Evolutionary conservation across 2,888 invertebrate species (phyloP), one percentile per base, ranked within the genome.

Genomic region (Pseudolycoriella hygida): DNA sequence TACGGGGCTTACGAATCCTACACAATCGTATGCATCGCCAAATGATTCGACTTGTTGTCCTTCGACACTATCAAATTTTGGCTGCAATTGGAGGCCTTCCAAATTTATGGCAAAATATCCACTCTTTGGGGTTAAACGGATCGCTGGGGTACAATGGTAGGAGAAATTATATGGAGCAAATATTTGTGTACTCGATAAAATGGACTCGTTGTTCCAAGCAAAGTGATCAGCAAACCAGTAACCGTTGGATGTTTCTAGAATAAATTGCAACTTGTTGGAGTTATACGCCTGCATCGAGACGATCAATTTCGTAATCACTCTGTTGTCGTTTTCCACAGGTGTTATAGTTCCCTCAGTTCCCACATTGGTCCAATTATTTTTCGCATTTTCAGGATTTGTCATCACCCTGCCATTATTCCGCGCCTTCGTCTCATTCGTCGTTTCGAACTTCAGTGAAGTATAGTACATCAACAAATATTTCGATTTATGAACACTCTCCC

Each of bases 1-100:
- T 2, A 86, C 84, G n/a, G 80, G 76, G 0, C 86, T 78, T 62
- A 94, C 94, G 68, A 92, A 97, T 2, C 87, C 85, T 1, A 87
- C 77, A 55, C 94, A 96, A 64, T 96, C 84, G 66, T 85, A 83
- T 0, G 84, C 72, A 50, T 83, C 80, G 5, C 74, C 73, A 54
- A 88, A 89, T 12, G 18, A 3, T 17, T 30, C 15, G 11, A 37
- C 20, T 25, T 44, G 41, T n/a, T 34, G 17, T 14, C 15, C 10
- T 6, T 15, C 10, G 2, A 17, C n/a, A 6, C 32, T 40, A 3
- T 15, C 12, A 50, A 60, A 62, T 1, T 58, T 59, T 14, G 64
- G 61, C 53, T 64, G 59, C 43, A 64, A 50, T 49, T 64, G 64
- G 11, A 51, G 34, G 12, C 46, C 45, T 6, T 12, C 11, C 5